These are phyloP conservation scores for Neostethus bicornis DNA, from an alignment of 2,797 vertebrate species.

Conservation along the genomic window DNA sequence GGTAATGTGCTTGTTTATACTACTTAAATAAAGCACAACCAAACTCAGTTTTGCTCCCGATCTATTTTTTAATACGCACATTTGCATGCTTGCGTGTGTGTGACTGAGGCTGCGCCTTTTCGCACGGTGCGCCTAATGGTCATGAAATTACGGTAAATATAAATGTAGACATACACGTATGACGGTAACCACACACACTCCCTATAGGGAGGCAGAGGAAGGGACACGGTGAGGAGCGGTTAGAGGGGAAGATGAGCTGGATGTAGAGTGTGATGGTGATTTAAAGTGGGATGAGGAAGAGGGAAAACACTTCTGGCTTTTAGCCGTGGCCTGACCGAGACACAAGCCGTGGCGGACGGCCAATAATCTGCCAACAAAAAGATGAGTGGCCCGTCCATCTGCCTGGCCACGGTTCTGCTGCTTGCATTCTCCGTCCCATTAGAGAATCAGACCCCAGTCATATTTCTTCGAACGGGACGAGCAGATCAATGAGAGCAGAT, in stretches of 20 bases:
- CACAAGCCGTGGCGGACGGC: constrained; percentile 20
- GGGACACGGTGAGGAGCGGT: background rate
- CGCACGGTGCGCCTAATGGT: too few relatives aligned
- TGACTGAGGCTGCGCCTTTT: too few relatives aligned
- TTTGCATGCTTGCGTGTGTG: too few relatives aligned
- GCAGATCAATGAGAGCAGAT: constrained; percentile 66
- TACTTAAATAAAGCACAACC: too few relatives aligned
- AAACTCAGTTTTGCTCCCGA: too few relatives aligned
- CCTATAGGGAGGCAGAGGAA: constrained; percentile 28
- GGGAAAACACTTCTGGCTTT: constrained; percentile 30
- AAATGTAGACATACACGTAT: constrained; percentile 36
- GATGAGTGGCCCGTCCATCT: constrained; percentile 53
- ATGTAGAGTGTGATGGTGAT: constrained; percentile 49
- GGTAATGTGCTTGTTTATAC: too few relatives aligned
- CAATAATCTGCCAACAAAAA: constrained; percentile 62
- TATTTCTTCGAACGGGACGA: constrained; percentile 62
- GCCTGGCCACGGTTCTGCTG: constrained; percentile 27
- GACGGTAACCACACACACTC: constrained; percentile 24
- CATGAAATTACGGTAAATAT: too few relatives aligned
- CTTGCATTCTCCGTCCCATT: constrained; percentile 66
- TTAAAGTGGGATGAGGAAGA: constrained; percentile 5
- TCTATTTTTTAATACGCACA: too few relatives aligned
- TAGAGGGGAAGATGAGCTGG: background rate
- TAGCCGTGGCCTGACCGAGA: constrained; percentile 42
- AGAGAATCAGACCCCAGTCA: constrained; percentile 63